Evolutionary conservation across 2,888 invertebrate species (phyloP).

Genomic region (Pseudococcus longispinus): DNA sequence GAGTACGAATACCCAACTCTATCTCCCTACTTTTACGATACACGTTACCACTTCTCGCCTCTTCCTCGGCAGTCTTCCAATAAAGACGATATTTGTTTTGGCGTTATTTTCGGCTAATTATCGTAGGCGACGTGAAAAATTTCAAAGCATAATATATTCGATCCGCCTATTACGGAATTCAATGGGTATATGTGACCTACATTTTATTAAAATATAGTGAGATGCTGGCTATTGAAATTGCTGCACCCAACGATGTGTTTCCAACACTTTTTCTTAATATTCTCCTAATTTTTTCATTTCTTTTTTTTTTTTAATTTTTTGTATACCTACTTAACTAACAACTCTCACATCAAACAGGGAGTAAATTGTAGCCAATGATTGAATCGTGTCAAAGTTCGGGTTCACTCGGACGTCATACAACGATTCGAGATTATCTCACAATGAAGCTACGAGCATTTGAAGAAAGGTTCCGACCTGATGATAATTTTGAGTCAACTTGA

Average conservation of each 20-base stretch:
- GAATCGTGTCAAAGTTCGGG: too few relatives aligned
- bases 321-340: neutral
- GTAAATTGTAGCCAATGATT: too few relatives aligned
- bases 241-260: neutral
- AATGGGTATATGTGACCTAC: neutral
- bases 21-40: neutral
- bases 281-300: neutral
- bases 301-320: neutral
- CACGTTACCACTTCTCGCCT: neutral
- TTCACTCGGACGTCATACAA: too few relatives aligned
- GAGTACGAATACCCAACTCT: neutral
- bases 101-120: neutral
- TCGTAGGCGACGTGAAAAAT: neutral
- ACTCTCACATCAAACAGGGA: too few relatives aligned
- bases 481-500: neutral
- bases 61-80: neutral
- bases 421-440: neutral
- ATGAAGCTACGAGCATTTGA: neutral
- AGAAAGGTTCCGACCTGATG: neutral
- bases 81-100: neutral
- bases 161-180: neutral
- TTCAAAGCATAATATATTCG: neutral
- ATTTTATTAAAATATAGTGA: neutral
- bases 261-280: neutral
- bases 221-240: neutral